Evolutionary conservation across 2,113 vertebrate species (phyloP), one percentile per base, ranked within the genome.

Genomic region (Notothenia coriiceps): DNA sequence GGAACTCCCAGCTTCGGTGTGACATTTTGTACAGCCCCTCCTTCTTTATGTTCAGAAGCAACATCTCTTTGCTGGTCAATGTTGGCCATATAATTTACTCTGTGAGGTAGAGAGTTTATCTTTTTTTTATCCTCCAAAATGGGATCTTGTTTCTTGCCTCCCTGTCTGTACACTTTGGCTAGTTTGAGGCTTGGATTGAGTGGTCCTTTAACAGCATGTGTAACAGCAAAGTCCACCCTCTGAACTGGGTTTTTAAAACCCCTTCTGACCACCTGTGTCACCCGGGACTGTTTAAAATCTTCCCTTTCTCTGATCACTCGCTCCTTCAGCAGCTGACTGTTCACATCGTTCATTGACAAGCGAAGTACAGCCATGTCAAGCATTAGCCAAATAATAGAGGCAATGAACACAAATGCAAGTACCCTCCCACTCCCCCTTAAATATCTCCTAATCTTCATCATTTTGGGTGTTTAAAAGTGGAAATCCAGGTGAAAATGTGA

Each of bases 311-410:
- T 82, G 0, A 92, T 50, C n/a, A 93, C 35, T 1, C 89, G 25
- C 63, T 96, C 94, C 61, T 91, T 95, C 69, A 95, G 77, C 57
- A 94, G 77, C 69, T 90, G 89, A 12, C 92, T 90, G 89, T 95
- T 95, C 62, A 86, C 88, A 40, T 98, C 97, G 83, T 89, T 95
- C 67, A 97, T 93, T 17, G 97, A 98, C 6, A 98, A 46, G 65
- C 95, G 94, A 15, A 99, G 96, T n/a, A 96, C 97, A 85, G 96
- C 97, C 95, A 98, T 97, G 93, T 99, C 97, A 86, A 99, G 96
- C 59, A 98, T 93, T 59, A 99, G 87, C 98, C 98, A 99, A 49
- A 96, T 79, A 80, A 99, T 92, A 54, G 98, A 99, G 47, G 97
- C 97, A 8, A 89, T 89, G 80, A 98, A 97, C 70, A 99, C 96